These are phyloP conservation scores for Bombylius discolor DNA, from an alignment of 2,888 invertebrate genomes.

Conservation along the genomic window DNA sequence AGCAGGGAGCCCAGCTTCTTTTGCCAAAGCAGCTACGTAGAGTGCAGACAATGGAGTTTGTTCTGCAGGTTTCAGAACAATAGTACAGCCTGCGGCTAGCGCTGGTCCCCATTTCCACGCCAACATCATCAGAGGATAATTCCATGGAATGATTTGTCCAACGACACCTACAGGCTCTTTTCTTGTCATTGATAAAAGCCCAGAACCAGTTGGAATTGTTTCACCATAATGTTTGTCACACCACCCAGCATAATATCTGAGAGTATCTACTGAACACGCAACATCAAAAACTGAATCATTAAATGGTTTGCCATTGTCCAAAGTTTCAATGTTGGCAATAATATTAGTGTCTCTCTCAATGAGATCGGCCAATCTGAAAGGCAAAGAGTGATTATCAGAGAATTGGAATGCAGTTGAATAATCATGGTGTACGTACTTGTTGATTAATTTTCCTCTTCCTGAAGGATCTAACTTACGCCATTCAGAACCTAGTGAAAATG, in stretches of 20 bases:
- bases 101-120: conserved; percentile 68
- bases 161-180: conserved; percentile 68
- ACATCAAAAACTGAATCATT: conserved; percentile 43
- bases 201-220: conserved; percentile 65
- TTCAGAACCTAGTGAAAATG: conserved; percentile 56
- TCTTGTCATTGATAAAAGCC: conserved; percentile 49
- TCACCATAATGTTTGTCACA: conserved; percentile 77
- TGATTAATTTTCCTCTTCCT: conserved; percentile 57
- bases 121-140: conserved; percentile 66
- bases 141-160: conserved; percentile 74
- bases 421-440: conserved; percentile 35
- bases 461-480: conserved; percentile 79
- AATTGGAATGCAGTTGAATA: too few species aligned
- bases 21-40: conserved; percentile 54
- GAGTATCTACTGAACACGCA: conserved; percentile 35
- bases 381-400: too few species aligned
- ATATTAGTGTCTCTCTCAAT: conserved; percentile 60
- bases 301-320: conserved; percentile 70
- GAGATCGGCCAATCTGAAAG: conserved; percentile 54
- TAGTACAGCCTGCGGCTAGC: conserved; percentile 53
- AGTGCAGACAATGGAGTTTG: conserved; percentile 72
- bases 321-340: conserved; percentile 60
- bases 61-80: conserved; percentile 72
- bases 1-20: conserved; percentile 68
- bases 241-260: conserved; percentile 70